These are phyloP conservation scores for Linnaemya vulpina DNA, from an alignment of 2,888 invertebrate genomes.

Conservation along the genomic window DNA sequence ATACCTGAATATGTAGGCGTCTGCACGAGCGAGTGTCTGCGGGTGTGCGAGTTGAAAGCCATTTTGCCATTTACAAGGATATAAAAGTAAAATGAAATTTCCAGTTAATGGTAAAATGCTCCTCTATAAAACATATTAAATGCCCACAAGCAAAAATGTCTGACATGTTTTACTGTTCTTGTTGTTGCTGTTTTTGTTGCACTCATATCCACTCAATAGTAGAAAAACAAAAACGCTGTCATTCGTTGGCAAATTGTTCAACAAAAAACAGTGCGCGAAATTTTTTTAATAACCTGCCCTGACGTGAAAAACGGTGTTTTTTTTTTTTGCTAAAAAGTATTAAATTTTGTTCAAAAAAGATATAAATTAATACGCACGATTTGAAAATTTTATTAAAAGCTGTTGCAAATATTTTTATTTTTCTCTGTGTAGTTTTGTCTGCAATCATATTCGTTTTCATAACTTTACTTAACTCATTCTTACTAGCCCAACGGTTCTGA, in stretches of 20 bases:
- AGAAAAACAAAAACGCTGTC: slow-evolving; percentile 30
- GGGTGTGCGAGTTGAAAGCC: slow-evolving; percentile 42
- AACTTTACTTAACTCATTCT: neutral
- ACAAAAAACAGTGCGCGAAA: slow-evolving; percentile 34
- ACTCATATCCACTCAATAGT: slow-evolving; percentile 5
- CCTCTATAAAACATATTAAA: slow-evolving; percentile 67
- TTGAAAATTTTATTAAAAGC: neutral
- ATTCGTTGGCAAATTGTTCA: slow-evolving; percentile 41
- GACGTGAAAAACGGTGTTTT: neutral
- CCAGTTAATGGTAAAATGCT: slow-evolving; percentile 67
- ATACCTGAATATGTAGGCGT: neutral
- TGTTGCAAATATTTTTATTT: neutral
- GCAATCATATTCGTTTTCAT: slow-evolving; percentile 5
- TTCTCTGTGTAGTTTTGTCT: slow-evolving; percentile 28
- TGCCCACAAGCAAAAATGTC: slow-evolving; percentile 70
- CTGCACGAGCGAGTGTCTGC: neutral
- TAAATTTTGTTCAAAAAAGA: neutral
- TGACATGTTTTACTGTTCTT: slow-evolving; percentile 53
- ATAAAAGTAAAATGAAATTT: slow-evolving; percentile 70
- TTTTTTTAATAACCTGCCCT: neutral
- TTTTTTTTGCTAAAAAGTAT: neutral
- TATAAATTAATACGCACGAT: neutral
- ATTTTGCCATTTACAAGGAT: slow-evolving; percentile 60
- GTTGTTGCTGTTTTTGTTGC: slow-evolving; percentile 11
- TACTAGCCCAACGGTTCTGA: slow-evolving; percentile 6